Percentiles rank a stretch among this genome's conserved stretches.
Conservation (phyloP, 2,888 invertebrate genomes). For the Drosophila mettleri region DNA sequence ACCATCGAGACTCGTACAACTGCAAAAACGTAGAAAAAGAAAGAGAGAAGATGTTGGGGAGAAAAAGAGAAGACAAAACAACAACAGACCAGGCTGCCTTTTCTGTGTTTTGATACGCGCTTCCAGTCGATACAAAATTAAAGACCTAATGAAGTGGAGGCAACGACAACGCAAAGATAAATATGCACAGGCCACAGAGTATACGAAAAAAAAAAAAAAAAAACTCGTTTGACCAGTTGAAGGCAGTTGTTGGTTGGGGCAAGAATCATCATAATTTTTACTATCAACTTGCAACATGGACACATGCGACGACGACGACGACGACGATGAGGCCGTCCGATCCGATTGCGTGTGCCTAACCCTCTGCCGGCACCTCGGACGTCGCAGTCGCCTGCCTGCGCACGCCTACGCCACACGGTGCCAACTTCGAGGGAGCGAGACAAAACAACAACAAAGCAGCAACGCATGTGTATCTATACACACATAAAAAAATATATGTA, state of each 20-base stretch:
- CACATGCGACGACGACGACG: conserved; percentile 59
- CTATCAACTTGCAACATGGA: conserved; percentile 82
- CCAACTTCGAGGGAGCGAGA: conserved; percentile 63
- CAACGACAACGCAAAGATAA: conserved; percentile 77
- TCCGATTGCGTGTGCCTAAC: conserved; percentile 73
- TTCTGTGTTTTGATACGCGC: conserved; percentile 77
- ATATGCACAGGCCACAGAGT: conserved; percentile 66
- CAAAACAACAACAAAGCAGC: conserved; percentile 79
- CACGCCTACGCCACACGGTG: conserved; percentile 55
- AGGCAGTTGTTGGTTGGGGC: conserved; percentile 72
- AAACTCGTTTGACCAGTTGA: conserved; percentile 75
- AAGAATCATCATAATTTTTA: conserved; percentile 81
- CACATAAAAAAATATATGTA: neutral
- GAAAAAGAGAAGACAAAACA: too few relatives aligned
- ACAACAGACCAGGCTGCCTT: conserved; percentile 56
- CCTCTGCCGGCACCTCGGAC: conserved; percentile 16
- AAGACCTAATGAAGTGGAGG: conserved; percentile 80
- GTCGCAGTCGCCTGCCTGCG: conserved; percentile 29
- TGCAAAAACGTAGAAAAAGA: conserved; percentile 53
- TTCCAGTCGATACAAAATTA: conserved; percentile 76
- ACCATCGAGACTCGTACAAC: conserved; percentile 48
- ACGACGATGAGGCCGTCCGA: conserved; percentile 28
- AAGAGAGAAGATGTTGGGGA: conserved; percentile 5
- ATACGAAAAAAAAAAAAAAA: conserved; percentile 27
- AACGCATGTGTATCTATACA: conserved; percentile 22